phyloP scores from a whole-genome alignment of 1,140 invertebrate species.

The Charaxes varanes region DNA sequence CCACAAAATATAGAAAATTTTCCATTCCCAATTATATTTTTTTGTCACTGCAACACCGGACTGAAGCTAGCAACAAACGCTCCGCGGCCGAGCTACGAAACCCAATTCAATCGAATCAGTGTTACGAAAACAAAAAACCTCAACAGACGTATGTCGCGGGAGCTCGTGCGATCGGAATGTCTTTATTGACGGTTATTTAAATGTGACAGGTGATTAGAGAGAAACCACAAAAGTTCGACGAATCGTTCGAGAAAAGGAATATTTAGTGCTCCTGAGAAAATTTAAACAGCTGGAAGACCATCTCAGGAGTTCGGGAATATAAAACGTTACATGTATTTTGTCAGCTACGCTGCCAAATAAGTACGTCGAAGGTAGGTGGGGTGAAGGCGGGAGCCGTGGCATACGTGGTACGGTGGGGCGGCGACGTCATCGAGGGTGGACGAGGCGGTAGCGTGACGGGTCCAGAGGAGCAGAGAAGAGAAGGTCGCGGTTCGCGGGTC shows the following conservation, averaged over 20 bases:
- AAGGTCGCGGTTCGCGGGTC: slow-evolving; percentile 28
- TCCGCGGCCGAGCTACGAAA: slow-evolving; percentile 3
- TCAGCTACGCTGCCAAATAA: neutral
- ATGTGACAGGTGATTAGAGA: slow-evolving; percentile 9
- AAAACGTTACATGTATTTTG: slow-evolving; percentile 2
- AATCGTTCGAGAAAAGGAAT: neutral
- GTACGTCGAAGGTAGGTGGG: neutral
- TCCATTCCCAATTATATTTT: slow-evolving; percentile 16
- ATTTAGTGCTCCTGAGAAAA: neutral
- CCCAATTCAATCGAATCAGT: slow-evolving; percentile 19
- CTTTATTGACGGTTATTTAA: slow-evolving; percentile 3
- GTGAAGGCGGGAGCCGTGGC: slow-evolving; percentile 15
- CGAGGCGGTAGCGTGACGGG: slow-evolving; percentile 16
- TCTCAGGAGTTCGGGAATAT: too few relatives aligned
- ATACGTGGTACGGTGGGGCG: slow-evolving; percentile 10
- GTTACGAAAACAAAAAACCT: slow-evolving; percentile 22
- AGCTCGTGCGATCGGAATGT: slow-evolving; percentile 10
- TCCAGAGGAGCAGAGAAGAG: slow-evolving; percentile 29
- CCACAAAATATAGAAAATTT: slow-evolving; percentile 23
- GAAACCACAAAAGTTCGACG: neutral
- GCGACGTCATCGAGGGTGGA: slow-evolving; percentile 9
- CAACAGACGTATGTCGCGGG: slow-evolving; percentile 13
- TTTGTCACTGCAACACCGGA: slow-evolving; percentile 29
- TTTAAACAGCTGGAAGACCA: too few relatives aligned
- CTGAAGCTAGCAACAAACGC: slow-evolving; percentile 15